Evolutionary conservation across 2,797 vertebrate genomes (phyloP).

Genomic region (Megalops cyprinoides): DNA sequence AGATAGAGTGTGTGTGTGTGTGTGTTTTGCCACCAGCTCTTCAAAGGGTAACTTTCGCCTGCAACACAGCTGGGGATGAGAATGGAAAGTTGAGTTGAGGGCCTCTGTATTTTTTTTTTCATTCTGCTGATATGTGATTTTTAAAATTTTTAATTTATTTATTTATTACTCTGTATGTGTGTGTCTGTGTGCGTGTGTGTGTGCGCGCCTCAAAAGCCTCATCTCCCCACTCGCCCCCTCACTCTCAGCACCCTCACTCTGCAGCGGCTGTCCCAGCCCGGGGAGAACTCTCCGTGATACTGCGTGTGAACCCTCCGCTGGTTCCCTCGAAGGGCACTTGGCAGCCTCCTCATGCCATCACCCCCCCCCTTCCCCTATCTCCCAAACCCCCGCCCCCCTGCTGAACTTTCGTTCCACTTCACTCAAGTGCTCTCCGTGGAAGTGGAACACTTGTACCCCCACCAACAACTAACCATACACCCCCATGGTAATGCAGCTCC

Average conservation of each 20-base stretch:
- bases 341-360: constrained; percentile 52
- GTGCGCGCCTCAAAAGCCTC: constrained; percentile 22
- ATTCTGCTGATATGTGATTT: constrained; percentile 57
- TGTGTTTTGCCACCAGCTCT: constrained; percentile 69
- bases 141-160: no score
- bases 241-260: constrained; percentile 67
- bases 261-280: constrained; percentile 70
- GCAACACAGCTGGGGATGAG: constrained; percentile 74
- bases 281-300: constrained; percentile 65
- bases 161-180: constrained; percentile 49
- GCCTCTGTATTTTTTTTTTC: constrained; percentile 53
- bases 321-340: constrained; percentile 56
- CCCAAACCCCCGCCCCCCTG: not conserved
- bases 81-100: constrained; percentile 76
- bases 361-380: constrained; percentile 40
- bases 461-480: not conserved
- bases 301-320: constrained; percentile 67
- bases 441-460: not conserved
- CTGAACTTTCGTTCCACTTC: constrained; percentile 26
- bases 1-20: constrained; percentile 36
- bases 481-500: not conserved
- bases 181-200: no score
- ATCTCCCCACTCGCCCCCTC: constrained; percentile 40
- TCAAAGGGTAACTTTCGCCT: constrained; percentile 73
- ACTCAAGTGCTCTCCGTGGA: not conserved